phyloP scores from a whole-genome alignment of 2,113 vertebrate species.

The Entelurus aequoreus region DNA sequence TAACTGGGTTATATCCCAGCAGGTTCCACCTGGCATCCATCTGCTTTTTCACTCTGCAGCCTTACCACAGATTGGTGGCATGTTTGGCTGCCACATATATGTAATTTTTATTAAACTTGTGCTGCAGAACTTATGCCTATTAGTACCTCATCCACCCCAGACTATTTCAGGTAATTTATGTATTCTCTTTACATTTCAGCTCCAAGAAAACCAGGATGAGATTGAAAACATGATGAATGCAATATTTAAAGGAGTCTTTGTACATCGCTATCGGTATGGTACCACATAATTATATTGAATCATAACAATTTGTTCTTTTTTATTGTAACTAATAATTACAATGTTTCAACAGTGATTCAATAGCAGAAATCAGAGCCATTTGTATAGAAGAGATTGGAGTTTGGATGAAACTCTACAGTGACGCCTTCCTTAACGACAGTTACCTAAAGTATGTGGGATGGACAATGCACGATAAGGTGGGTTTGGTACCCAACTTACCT shows the following conservation, averaged over 20 bases:
- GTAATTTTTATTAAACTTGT: slow-evolving; percentile 23
- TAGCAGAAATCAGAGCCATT: slow-evolving; percentile 97
- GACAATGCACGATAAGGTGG: slow-evolving; percentile 99
- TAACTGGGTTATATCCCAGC: slow-evolving; percentile 54
- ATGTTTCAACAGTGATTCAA: slow-evolving; percentile 81
- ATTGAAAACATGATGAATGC: slow-evolving; percentile 99
- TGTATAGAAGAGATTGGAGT: slow-evolving; percentile 98
- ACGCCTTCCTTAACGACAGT: slow-evolving; percentile 98
- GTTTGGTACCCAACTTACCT: neutral
- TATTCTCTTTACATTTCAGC: slow-evolving; percentile 73
- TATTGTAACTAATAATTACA: neutral
- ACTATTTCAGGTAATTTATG: neutral
- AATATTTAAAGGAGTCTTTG: slow-evolving; percentile 99
- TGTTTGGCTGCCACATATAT: slow-evolving; percentile 28
- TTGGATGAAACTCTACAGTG: slow-evolving; percentile 99
- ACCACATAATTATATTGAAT: neutral
- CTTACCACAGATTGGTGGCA: slow-evolving; percentile 26
- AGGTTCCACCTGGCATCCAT: slow-evolving; percentile 56
- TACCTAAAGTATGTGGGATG: slow-evolving; percentile 99
- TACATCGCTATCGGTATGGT: slow-evolving; percentile 94
- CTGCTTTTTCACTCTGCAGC: slow-evolving; percentile 45
- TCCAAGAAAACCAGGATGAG: slow-evolving; percentile 99
- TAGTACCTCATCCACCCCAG: neutral
- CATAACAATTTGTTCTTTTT: neutral
- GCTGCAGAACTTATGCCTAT: slow-evolving; percentile 1